Base-by-base conservation (phyloP, 2,113 vertebrate species). In the Phaethornis superciliosus region DNA sequence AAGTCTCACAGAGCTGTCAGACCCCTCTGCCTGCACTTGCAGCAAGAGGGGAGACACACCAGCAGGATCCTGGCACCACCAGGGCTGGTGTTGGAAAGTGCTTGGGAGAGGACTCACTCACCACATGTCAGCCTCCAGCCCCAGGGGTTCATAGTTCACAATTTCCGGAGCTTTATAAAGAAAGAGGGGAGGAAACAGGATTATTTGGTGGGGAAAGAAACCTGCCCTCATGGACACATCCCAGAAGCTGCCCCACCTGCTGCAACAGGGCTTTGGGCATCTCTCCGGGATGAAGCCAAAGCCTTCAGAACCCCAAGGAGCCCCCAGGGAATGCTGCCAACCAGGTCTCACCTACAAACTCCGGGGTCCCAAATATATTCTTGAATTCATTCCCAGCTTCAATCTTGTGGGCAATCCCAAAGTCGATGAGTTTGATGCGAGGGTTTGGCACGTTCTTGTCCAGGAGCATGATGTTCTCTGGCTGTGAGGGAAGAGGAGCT, bases 71-170 rank as follows among this genome's bases (percentile, higher is more conserved):
- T 72, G 82, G 24, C 40, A 74, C 79, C 64, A 1, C 64, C 10
- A 15, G 63, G 18, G 42, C 14, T 14, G 13, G 46, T 17, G 6
- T 0, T 30, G 72, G 35, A 52, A 49, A n/a, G 46, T 26, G 19
- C 18, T 18, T 2, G 0, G 62, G 30, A 75, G 33, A 37, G 56
- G 42, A 77, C 10, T 68, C 63, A 96, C 99, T 99, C 95, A 99
- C 99, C 99, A 99, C 99, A 99, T 99, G 96, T 99, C 99, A 0
- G 99, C 99, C 96, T 99, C 99, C 96, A 99, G 96, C 23, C 99
- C 99, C 67, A 99, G 98, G 3, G 99, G 99, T 32, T 99, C 99
- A 1, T 99, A 99, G 97, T 99, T 99, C 64, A 99, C 99, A 1
- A 99, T 99, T 97, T 99, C 99, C 4, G 99, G 99, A 54, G 99